Evolutionary conservation across 2,888 invertebrate species (phyloP), one percentile per base, ranked within the genome.

Genomic region (Dicranocentrus wangi): DNA sequence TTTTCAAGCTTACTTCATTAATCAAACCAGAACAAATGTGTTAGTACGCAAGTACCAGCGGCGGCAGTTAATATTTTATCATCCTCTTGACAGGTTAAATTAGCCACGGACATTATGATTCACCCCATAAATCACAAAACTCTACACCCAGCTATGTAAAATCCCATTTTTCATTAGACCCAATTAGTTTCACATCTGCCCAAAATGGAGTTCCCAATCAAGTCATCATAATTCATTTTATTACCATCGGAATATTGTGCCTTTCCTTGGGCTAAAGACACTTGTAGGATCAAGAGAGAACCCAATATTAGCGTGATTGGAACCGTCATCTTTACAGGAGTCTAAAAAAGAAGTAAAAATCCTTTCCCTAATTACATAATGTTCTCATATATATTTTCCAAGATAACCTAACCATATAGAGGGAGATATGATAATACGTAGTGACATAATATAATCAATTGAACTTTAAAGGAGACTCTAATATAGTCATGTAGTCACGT

Each of bases 251-350:
- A 65, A 65, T 27, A 81, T 47, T 70, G 75, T 75, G 81, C 70
- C 43, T 81, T 75, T 63, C 80, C 80, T 61, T 81, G 73, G 28
- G 80, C 80, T 53, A 75, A 42, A 65, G 81, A 69, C 51, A 60
- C 70, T 5, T 81, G 75, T 27, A 81, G 81, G 70, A 75, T 75
- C 75, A 81, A 51, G 23, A 81, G 60, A 47, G 81, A 81, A 75
- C 81, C 81, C 17, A 81, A 61, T 19, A 75, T 28, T 47, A 75
- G 27, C 68, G 61, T 55, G 61, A 80, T 32, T 7, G 75, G 81
- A 42, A 63, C 69, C 63, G 65, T 81, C 81, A 81, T 81, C 68
- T 70, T 81, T 51, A 53, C 47, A 61, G 70, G 77, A 78, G 39
- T 70, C 70, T 78, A 28, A 27, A 43, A 51, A 76, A 23, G 10